These are phyloP conservation scores for Tupaia tana DNA, from an alignment of 2,113 vertebrate genomes.

Conservation along the genomic window DNA sequence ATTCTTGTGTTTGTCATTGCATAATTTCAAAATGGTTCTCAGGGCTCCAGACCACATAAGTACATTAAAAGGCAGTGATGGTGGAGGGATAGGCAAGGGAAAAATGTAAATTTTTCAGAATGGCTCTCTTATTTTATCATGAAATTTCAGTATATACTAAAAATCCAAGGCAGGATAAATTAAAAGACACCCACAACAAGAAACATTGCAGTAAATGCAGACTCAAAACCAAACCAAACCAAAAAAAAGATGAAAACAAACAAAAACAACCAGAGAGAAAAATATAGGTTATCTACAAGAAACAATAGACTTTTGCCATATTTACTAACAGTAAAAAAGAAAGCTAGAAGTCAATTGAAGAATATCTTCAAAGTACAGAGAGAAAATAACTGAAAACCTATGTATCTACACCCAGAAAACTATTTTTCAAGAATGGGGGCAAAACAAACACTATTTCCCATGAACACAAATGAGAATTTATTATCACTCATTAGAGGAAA, in stretches of 20 bases:
- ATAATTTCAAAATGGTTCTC: background rate
- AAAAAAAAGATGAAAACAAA: slow-evolving; percentile 6
- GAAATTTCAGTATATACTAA: background rate
- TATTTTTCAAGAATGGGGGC: background rate
- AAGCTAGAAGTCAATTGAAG: background rate
- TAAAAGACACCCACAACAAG: background rate
- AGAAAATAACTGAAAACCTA: background rate
- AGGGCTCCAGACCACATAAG: background rate
- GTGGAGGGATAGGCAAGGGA: background rate
- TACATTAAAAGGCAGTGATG: background rate
- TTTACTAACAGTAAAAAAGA: background rate
- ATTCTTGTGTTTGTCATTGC: background rate
- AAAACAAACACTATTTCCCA: slow-evolving; percentile 16
- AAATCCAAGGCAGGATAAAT: slow-evolving; percentile 3
- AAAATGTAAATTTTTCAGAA: background rate
- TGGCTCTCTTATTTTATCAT: background rate
- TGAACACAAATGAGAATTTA: background rate
- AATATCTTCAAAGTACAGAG: slow-evolving; percentile 7
- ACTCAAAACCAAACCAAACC: background rate
- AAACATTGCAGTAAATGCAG: background rate
- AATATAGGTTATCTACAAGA: background rate
- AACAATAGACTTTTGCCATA: background rate
- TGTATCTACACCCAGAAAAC: background rate
- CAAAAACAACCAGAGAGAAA: background rate
- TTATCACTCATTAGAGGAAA: background rate